Evolutionary conservation across 2,888 invertebrate species (phyloP).

Genomic region (Operophtera brumata): DNA sequence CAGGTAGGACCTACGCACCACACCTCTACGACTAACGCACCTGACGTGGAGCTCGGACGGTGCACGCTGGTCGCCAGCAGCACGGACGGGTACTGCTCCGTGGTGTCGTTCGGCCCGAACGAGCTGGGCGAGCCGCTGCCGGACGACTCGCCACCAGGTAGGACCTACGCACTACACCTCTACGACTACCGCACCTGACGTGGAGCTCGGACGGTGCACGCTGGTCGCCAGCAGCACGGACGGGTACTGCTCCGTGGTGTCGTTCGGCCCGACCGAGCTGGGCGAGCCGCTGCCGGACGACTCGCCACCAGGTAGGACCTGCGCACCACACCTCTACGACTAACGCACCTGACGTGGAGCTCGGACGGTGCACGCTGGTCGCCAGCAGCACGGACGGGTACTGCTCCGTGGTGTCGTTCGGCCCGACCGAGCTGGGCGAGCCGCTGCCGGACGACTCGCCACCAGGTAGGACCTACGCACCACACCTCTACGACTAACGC

Average conservation of each 20-base stretch:
- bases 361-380: slow-evolving; percentile 54
- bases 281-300: slow-evolving; percentile 53
- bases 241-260: slow-evolving; percentile 71
- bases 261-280: slow-evolving; percentile 56
- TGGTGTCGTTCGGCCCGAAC: slow-evolving; percentile 54
- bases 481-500: slow-evolving; percentile 55
- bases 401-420: slow-evolving; percentile 68
- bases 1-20: not conserved
- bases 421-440: slow-evolving; percentile 57
- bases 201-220: slow-evolving; percentile 60
- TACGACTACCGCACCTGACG: slow-evolving; percentile 66
- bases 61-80: slow-evolving; percentile 64
- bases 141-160: slow-evolving; percentile 31
- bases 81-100: slow-evolving; percentile 73
- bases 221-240: slow-evolving; percentile 72
- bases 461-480: not conserved
- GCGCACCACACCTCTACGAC: slow-evolving; percentile 29
- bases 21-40: slow-evolving; percentile 54
- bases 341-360: slow-evolving; percentile 71
- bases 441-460: slow-evolving; percentile 45
- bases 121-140: slow-evolving; percentile 61
- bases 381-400: slow-evolving; percentile 74
- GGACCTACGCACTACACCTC: not conserved
- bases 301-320: not conserved
- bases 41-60: slow-evolving; percentile 64